A percentile compares a stretch with the other conserved stretches of the same genome.
These are phyloP conservation scores for Verasper variegatus DNA, from an alignment of 2,113 vertebrate genomes.

Conservation along the genomic window DNA sequence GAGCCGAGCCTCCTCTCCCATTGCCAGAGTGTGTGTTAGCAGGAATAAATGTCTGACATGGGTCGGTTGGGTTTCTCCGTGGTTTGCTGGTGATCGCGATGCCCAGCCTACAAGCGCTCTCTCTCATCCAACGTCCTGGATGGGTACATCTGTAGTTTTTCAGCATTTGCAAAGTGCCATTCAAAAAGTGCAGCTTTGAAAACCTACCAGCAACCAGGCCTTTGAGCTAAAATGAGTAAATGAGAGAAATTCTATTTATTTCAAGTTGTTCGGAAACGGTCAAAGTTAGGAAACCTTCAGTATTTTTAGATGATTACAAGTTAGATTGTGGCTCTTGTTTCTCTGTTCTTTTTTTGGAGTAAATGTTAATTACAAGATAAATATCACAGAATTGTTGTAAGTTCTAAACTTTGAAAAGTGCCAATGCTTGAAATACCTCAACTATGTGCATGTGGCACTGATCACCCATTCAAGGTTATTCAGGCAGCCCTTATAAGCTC, in stretches of 20 bases:
- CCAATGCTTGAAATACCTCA: slow-evolving; percentile 85
- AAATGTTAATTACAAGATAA: slow-evolving; percentile 52
- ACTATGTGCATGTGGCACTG: slow-evolving; percentile 69
- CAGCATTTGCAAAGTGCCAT: slow-evolving; percentile 82
- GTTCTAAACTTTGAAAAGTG: slow-evolving; percentile 74
- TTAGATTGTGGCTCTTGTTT: slow-evolving; percentile 29
- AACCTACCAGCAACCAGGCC: slow-evolving; percentile 80
- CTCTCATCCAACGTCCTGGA: slow-evolving; percentile 45
- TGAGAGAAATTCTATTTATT: slow-evolving; percentile 53
- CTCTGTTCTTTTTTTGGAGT: slow-evolving; percentile 30
- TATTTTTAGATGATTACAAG: slow-evolving; percentile 58
- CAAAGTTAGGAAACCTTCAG: slow-evolving; percentile 50
- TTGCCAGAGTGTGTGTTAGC: slow-evolving; percentile 57
- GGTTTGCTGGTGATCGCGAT: slow-evolving; percentile 54
- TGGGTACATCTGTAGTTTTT: slow-evolving; percentile 70
- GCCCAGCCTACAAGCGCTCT: slow-evolving; percentile 47
- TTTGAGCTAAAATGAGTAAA: slow-evolving; percentile 66
- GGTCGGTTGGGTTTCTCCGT: slow-evolving; percentile 49
- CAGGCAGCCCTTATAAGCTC: slow-evolving; percentile 69
- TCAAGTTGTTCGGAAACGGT: slow-evolving; percentile 52
- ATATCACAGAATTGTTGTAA: slow-evolving; percentile 66
- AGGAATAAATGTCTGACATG: slow-evolving; percentile 57
- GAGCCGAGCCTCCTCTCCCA: slow-evolving; percentile 56
- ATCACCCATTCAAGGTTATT: slow-evolving; percentile 66
- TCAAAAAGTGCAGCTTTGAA: slow-evolving; percentile 82